Evolutionary conservation across 2,888 invertebrate genomes (phyloP), one percentile per base, ranked within the genome.

Genomic region (Dascillus cervinus): DNA sequence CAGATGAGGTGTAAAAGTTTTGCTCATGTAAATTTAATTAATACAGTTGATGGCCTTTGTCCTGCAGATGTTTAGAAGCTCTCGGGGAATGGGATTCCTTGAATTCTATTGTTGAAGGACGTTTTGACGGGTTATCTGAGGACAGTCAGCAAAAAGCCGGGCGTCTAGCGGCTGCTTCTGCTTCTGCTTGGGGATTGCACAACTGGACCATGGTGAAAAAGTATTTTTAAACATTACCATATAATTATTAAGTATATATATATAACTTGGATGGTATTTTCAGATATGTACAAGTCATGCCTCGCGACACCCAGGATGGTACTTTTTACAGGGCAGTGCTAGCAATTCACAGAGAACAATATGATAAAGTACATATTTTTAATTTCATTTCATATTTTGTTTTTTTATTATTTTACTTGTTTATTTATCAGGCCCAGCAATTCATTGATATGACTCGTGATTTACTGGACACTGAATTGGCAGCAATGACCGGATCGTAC

Each of bases 401-500:
- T 11, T 9, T 17, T 26, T 26, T 21, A 11, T 26, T 26, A 5
- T 11, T 26, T n/a, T n/a, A n/a, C n/a, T n/a, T n/a, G n/a, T n/a
- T n/a, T n/a, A n/a, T 26, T 43, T 67, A 67, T 26, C 41, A 64
- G 12, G 84, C 83, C 0, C 82, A 81, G 55, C 70, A 82, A 52
- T 78, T 83, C 41, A 94, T 98, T 32, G 92, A 96, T 56, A 86
- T 83, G 53, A 90, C 96, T 0, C 73, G 98, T 6, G 91, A 96
- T 59, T 70, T 97, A 34, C 68, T 98, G 19, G 98, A 98, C 58
- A 92, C 92, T 0, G 97, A 98, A 58, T 65, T 99, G 34, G 96
- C 97, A 0, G 91, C 97, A 0, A 91, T 97, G 73, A 94, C 91
- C 0, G 89, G 91, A 58, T 92, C 91, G 35, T 95, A 96, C 58